phyloP scores from a whole-genome alignment of 2,113 vertebrate species.

The Bufo bufo region DNA sequence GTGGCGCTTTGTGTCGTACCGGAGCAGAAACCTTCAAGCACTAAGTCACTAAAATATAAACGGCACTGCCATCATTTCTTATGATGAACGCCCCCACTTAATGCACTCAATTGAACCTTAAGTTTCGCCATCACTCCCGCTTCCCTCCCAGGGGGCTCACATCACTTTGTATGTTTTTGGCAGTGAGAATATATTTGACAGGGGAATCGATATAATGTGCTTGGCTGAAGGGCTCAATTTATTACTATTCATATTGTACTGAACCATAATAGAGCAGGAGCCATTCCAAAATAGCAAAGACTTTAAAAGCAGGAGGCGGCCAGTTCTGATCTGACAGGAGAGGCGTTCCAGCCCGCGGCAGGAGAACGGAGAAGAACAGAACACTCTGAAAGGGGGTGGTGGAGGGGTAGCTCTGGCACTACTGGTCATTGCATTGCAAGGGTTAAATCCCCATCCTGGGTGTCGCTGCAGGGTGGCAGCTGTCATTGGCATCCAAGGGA shows the following conservation, averaged over 20 bases:
- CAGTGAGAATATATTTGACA: slow-evolving; percentile 29
- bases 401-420: too few species aligned
- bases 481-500: too few species aligned
- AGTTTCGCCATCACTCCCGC: slow-evolving; percentile 16
- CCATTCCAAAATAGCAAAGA: neutral
- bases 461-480: too few species aligned
- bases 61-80: neutral
- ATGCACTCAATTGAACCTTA: slow-evolving; percentile 10
- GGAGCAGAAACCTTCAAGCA: neutral
- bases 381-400: too few species aligned
- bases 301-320: neutral
- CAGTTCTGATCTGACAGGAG: neutral
- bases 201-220: slow-evolving; percentile 27
- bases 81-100: slow-evolving; percentile 6
- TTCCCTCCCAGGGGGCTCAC: neutral
- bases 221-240: slow-evolving; percentile 5
- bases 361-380: neutral
- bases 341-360: neutral
- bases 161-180: slow-evolving; percentile 25
- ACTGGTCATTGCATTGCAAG: too few species aligned
- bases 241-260: slow-evolving; percentile 35
- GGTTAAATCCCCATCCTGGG: too few species aligned
- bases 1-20: neutral
- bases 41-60: neutral
- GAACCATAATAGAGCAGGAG: neutral